These are phyloP conservation scores for Bruchidius siliquastri DNA, from an alignment of 2,888 invertebrate genomes.

Conservation along the genomic window DNA sequence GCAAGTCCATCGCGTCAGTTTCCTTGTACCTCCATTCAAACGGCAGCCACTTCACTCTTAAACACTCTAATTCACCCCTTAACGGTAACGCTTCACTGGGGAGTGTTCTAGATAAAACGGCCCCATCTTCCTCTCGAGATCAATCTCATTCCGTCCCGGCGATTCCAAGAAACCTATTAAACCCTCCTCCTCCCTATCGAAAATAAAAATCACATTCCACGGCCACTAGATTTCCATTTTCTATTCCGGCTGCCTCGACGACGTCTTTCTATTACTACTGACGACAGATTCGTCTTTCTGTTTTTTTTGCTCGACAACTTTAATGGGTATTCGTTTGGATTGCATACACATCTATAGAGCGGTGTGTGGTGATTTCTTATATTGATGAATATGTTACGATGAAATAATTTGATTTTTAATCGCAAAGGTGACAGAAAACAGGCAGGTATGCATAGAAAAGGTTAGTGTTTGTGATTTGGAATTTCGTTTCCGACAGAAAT, in stretches of 20 bases:
- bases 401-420: too few relatives aligned
- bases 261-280: not conserved
- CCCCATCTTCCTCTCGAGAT: not conserved
- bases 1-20: not conserved
- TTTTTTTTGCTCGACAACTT: not conserved
- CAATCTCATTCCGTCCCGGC: not conserved
- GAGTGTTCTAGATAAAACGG: not conserved
- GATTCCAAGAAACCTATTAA: not conserved
- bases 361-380: not conserved
- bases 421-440: too few relatives aligned
- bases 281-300: not conserved
- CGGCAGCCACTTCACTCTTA: not conserved
- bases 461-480: too few relatives aligned
- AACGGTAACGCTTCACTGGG: not conserved
- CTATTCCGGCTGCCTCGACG: not conserved
- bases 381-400: too few relatives aligned
- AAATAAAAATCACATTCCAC: not conserved
- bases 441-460: too few relatives aligned
- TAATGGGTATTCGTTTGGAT: not conserved
- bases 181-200: not conserved
- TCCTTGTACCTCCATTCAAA: not conserved
- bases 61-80: not conserved
- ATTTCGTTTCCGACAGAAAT: too few relatives aligned
- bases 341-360: not conserved
- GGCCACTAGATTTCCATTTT: not conserved